Base-by-base conservation (phyloP, 2,113 vertebrate species). In the Chroicocephalus ridibundus region DNA sequence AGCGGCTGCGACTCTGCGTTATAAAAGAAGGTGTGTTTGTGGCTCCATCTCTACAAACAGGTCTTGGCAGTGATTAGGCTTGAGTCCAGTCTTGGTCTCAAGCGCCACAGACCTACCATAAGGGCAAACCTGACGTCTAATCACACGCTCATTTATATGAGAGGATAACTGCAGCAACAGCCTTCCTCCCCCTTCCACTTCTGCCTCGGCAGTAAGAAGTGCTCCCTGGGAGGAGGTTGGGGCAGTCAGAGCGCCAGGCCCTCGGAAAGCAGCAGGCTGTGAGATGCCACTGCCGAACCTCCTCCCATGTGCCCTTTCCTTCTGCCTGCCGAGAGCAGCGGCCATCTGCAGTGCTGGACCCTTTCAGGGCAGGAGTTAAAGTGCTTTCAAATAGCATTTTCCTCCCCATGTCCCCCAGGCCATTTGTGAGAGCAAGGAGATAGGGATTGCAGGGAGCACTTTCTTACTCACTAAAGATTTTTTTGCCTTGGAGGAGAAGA, bases 1-100 rank as follows among this genome's bases (percentile, higher is more conserved):
- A 61, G n/a, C 54, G 19, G 18, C 25, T 44, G 38, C 1, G 2
- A 9, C 38, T 22, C 0, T 1, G 1, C 29, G 15, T 11, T 57
- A 0, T 5, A n/a, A 25, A 66, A 46, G 46, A 46, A 24, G 49
- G 46, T 0, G 0, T 24, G 20, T 44, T 26, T 24, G 20, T 57
- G 55, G 34, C 31, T 68, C 27, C 42, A 46, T 20, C 19, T 58
- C 13, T 46, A 68, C 55, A 24, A 61, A 75, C 7, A 78, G 14
- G 22, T 61, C 38, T 66, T 1, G 0, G 2, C 31, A 70, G 31
- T 8, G 16, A 25, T 2, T 44, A 9, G 27, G 19, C 29, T 66
- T 22, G 19, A 75, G 61, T 38, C 18, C 24, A 15, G 3, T 2
- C 64, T 77, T 81, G 31, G 60, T 54, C 55, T 75, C 25, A 54